Conservation (phyloP, 2,888 invertebrate species). For the Gordius sp. region DNA sequence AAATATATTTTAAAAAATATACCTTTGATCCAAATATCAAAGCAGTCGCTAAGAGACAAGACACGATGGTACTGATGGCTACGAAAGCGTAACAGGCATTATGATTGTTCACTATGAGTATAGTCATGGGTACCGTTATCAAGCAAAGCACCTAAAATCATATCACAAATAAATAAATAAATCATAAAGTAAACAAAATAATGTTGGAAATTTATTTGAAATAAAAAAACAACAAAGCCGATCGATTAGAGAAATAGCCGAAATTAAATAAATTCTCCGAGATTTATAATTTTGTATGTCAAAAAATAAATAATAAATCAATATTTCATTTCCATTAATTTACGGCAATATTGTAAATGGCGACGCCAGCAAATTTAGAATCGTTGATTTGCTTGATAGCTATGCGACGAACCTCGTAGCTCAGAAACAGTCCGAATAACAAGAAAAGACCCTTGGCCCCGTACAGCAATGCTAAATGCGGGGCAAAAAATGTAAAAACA, state of each 20-base stretch:
- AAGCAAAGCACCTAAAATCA: slow-evolving; percentile 59
- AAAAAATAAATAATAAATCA: not conserved
- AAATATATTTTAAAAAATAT: not conserved
- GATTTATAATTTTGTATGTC: too few relatives aligned
- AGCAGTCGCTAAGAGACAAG: slow-evolving; percentile 10
- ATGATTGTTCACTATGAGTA: slow-evolving; percentile 85
- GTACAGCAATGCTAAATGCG: slow-evolving; percentile 77
- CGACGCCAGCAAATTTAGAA: slow-evolving; percentile 89
- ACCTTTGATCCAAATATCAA: slow-evolving; percentile 2
- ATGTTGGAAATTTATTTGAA: too few relatives aligned
- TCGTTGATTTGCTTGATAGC: slow-evolving; percentile 87
- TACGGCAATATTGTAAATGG: slow-evolving; percentile 89
- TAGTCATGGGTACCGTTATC: slow-evolving; percentile 84
- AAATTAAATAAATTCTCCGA: too few relatives aligned
- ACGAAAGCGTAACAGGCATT: slow-evolving; percentile 91
- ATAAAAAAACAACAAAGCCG: too few relatives aligned
- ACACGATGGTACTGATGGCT: slow-evolving; percentile 40
- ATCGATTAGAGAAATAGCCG: too few relatives aligned
- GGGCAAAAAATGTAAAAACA: too few relatives aligned
- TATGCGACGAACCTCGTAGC: slow-evolving; percentile 87
- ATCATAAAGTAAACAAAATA: too few relatives aligned
- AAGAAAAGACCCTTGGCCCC: slow-evolving; percentile 85
- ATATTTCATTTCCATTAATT: not conserved
- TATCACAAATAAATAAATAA: too few relatives aligned
- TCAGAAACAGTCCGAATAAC: slow-evolving; percentile 81